Evolutionary conservation across 2,797 vertebrate genomes (phyloP).

Genomic region (Acrocephalus scirpaceus): DNA sequence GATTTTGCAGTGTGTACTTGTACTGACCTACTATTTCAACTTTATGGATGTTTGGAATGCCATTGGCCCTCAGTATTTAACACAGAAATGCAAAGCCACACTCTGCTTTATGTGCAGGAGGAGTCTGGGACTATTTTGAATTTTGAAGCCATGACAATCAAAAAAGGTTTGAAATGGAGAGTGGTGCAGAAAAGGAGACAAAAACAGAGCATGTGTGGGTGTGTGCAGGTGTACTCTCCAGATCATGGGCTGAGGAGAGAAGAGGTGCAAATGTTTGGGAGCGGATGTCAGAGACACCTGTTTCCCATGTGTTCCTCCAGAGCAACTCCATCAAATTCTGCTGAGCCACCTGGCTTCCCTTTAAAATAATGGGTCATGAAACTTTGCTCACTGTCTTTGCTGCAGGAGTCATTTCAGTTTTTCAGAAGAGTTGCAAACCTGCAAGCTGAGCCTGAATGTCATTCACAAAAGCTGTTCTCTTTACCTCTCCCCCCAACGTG

Average conservation of each 20-base stretch:
- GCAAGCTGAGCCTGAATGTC: not conserved
- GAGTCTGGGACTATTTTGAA: not conserved
- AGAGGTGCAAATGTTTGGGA: not conserved
- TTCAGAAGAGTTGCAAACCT: not conserved
- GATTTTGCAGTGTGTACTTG: not conserved
- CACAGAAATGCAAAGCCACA: not conserved
- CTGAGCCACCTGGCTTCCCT: not conserved
- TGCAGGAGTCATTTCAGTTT: not conserved
- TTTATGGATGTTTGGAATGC: not conserved
- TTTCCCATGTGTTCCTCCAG: not conserved
- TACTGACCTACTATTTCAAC: not conserved
- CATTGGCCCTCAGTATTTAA: not conserved
- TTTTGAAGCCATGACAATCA: not conserved
- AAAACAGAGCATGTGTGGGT: not conserved
- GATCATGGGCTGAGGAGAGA: not conserved
- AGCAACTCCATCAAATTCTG: not conserved
- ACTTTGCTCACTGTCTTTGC: not conserved
- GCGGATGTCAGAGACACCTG: not conserved
- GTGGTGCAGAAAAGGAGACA: not conserved
- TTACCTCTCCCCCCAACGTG: not conserved
- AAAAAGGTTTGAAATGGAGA: not conserved
- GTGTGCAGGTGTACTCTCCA: not conserved
- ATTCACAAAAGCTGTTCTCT: not conserved
- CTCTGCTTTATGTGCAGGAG: not conserved
- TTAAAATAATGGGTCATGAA: not conserved